phyloP scores from a whole-genome alignment of 2,113 vertebrate genomes.

The Thryonomys swinderianus region DNA sequence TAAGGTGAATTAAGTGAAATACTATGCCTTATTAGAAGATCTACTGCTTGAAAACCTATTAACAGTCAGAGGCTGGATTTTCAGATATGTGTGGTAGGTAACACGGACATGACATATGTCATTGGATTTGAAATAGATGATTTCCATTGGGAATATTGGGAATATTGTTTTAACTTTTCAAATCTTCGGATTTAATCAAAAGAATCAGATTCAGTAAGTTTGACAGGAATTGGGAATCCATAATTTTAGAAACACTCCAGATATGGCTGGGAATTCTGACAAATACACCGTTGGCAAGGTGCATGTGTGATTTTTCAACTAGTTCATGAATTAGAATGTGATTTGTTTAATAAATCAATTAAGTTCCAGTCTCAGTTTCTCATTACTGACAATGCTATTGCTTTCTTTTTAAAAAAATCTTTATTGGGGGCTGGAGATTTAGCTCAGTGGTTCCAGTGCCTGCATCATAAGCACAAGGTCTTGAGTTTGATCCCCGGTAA shows the following conservation, averaged over 20 bases:
- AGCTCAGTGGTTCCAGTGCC: too few species aligned
- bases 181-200: neutral
- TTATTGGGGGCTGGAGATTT: too few species aligned
- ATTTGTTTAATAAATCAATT: neutral
- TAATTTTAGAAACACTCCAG: neutral
- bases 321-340: neutral
- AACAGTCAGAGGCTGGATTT: neutral
- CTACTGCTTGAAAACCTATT: neutral
- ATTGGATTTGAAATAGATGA: neutral
- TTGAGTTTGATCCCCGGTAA: too few species aligned
- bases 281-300: neutral
- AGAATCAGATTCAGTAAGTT: neutral
- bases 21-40: neutral
- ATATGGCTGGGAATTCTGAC: neutral
- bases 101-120: neutral
- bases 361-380: neutral
- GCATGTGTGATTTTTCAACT: neutral
- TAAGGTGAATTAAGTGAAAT: neutral
- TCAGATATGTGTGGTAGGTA: neutral
- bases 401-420: too few species aligned
- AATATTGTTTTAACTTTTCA: neutral
- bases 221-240: neutral
- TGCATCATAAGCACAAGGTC: too few species aligned
- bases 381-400: neutral
- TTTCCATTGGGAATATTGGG: neutral